Evolutionary conservation across 2,888 invertebrate genomes (phyloP), one percentile per base, ranked within the genome.

Genomic region (Orchestes rusci): DNA sequence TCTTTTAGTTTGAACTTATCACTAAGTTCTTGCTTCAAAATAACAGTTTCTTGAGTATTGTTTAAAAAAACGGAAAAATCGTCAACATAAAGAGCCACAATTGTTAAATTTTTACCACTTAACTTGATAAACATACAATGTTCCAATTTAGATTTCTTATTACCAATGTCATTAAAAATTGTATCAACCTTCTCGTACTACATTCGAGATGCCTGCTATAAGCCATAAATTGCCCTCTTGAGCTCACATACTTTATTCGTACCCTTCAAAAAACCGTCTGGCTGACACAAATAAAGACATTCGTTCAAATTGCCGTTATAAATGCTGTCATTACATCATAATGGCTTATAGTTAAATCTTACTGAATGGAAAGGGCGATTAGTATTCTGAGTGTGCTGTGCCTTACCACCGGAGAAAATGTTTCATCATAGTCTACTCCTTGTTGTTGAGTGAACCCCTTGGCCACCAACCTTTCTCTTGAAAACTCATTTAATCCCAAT

Each of bases 41-140:
- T 33, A 5, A 5, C 15, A 16, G 17, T 10, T 15, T 33, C 34
- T 7, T 16, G 13, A 5, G 10, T 12, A 16, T 16, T 16, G 16
- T 7, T 30, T n/a, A 16, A 16, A 16, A 33, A 10, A 33, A 33
- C 8, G 8, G 17, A 16, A 10, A 33, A 13, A 16, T 33, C 16
- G 12, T 16, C 34, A 7, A 33, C 34, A 43, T 53, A 53, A 33
- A 48, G 31, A 28, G 50, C 10, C 20, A 43, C 36, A 49, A 39
- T 10, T 31, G 8, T 31, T 19, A 15, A 27, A 17, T 40, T 36
- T 16, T 45, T 16, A 29, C 37, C 10, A n/a, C n/a, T 30, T 2
- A 32, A 10, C 13, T 35, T 35, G 5, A 18, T 12, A 37, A 13
- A 37, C 15, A 37, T 10, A 37, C 38, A 31, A 27, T 23, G 23